Percentiles rank a stretch among this genome's conserved stretches.
Conservation (phyloP, 2,888 invertebrate species). For the Epicampocera succincta region DNA sequence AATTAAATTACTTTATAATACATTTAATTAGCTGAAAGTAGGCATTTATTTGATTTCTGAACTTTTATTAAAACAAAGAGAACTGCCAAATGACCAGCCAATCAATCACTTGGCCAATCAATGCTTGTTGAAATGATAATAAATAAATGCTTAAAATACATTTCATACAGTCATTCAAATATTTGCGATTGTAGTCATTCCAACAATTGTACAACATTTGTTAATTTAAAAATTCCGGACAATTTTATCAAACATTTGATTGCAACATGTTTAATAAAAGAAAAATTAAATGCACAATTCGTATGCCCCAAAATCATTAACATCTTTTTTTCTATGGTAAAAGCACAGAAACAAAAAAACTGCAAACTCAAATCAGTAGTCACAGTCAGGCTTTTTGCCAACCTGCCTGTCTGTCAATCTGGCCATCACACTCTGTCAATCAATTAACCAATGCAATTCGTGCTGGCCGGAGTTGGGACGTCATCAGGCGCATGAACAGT, state of each 20-base stretch:
- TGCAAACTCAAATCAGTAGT: conserved; percentile 31
- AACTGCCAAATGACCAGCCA: conserved; percentile 10
- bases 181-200: conserved; percentile 3
- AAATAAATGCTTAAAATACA: background rate
- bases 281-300: conserved; percentile 20
- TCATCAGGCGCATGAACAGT: conserved; percentile 21
- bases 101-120: conserved; percentile 41
- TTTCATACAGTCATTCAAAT: conserved; percentile 8
- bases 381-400: conserved; percentile 9
- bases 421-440: conserved; percentile 51
- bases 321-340: background rate
- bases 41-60: background rate
- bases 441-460: conserved; percentile 24
- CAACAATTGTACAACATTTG: conserved; percentile 22
- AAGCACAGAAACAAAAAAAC: too few species aligned
- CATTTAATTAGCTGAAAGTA: background rate
- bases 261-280: conserved; percentile 31
- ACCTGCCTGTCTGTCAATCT: conserved; percentile 21
- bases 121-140: conserved; percentile 23
- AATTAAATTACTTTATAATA: too few species aligned
- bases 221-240: conserved; percentile 37
- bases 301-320: conserved; percentile 57
- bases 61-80: background rate
- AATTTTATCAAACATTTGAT: conserved; percentile 20
- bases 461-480: conserved; percentile 6